phyloP scores from a whole-genome alignment of 1,140 invertebrate genomes.

The Trinorchestia longiramus region DNA sequence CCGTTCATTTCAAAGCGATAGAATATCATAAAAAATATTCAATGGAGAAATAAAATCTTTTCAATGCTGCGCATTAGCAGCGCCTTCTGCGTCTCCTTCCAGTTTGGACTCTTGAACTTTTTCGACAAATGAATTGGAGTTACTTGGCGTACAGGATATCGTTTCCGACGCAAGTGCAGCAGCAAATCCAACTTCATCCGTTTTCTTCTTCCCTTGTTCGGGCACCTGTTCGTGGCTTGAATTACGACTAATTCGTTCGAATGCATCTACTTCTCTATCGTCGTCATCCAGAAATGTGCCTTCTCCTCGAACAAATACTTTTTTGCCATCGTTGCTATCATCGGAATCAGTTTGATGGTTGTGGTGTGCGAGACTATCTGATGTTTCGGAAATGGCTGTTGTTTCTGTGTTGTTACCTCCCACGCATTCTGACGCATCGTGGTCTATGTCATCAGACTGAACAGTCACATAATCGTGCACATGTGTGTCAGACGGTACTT shows the following conservation, averaged over 20 bases:
- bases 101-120: not conserved
- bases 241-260: not conserved
- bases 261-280: conserved; percentile 20
- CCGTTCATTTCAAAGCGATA: not conserved
- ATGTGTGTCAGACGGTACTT: not conserved
- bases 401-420: not conserved
- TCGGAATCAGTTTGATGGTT: not conserved
- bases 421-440: not conserved
- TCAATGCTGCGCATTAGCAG: not conserved
- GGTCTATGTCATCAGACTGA: not conserved
- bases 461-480: not conserved
- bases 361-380: not conserved
- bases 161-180: not conserved
- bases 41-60: not conserved
- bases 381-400: too few relatives aligned
- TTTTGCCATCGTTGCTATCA: not conserved
- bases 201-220: not conserved
- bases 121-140: not conserved
- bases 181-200: not conserved
- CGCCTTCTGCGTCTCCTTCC: not conserved
- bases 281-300: conserved; percentile 8
- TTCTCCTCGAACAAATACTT: not conserved
- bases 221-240: not conserved
- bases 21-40: not conserved
- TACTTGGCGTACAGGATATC: not conserved